A percentile compares a stretch with the other conserved stretches of the same genome.
These are phyloP conservation scores for Fistularia commersonii DNA, from an alignment of 2,797 vertebrate genomes.

Conservation along the genomic window DNA sequence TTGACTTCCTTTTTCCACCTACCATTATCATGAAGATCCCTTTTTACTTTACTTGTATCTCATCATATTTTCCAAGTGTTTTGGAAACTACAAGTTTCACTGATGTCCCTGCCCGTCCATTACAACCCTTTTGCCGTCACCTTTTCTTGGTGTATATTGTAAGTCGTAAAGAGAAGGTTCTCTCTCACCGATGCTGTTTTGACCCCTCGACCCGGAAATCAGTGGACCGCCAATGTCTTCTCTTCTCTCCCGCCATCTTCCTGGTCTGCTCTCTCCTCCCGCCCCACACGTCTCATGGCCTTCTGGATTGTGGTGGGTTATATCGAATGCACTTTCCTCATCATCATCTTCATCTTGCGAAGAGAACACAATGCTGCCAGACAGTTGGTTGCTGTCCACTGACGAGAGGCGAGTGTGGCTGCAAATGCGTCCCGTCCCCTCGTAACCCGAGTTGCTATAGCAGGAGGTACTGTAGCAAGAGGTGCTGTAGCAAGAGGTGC, in stretches of 20 bases:
- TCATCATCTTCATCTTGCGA: conserved; percentile 89
- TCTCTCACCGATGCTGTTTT: conserved; percentile 82
- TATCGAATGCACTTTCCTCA: conserved; percentile 94
- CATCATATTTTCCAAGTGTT: too few species aligned
- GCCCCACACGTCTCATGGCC: conserved; percentile 72
- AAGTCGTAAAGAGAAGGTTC: neutral
- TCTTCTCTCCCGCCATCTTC: conserved; percentile 70
- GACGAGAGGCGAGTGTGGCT: conserved; percentile 95
- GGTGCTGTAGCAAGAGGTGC: conserved; percentile 91
- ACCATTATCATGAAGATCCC: too few species aligned
- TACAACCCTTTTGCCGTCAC: too few species aligned
- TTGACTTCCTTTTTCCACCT: too few species aligned
- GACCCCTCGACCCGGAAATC: conserved; percentile 80
- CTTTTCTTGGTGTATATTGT: too few species aligned
- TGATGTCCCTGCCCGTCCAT: too few species aligned
- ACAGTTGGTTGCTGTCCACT: conserved; percentile 92
- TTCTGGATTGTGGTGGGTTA: conserved; percentile 79
- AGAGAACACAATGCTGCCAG: conserved; percentile 95
- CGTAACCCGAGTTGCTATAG: conserved; percentile 81
- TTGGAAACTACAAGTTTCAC: too few species aligned
- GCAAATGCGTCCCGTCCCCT: conserved; percentile 84
- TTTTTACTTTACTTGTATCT: too few species aligned
- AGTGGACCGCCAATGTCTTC: conserved; percentile 76
- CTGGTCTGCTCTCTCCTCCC: conserved; percentile 68
- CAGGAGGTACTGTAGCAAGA: conserved; percentile 95